A percentile compares a stretch with the other conserved stretches of the same genome.
Conservation (phyloP, 1,140 invertebrate genomes). For the Drosophila pachea region DNA sequence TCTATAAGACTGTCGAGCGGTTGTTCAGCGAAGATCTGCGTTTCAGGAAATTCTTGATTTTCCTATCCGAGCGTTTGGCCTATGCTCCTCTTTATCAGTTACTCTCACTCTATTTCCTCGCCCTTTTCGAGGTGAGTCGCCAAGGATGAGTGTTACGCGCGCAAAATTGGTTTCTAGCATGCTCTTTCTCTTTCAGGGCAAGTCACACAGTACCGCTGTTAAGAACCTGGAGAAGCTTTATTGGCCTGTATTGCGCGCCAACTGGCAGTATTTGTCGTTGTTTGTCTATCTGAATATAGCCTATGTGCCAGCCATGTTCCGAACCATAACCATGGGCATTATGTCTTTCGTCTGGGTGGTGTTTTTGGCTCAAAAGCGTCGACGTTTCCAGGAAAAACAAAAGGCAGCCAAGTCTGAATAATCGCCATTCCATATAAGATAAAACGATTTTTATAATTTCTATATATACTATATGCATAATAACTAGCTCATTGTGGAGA, state of each 20-base stretch:
- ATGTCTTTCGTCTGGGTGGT: conserved; percentile 86
- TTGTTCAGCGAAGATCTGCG: conserved; percentile 68
- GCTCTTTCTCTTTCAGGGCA: conserved; percentile 79
- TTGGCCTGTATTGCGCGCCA: conserved; percentile 82
- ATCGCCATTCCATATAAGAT: conserved; percentile 7
- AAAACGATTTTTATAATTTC: conserved; percentile 17
- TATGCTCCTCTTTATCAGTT: conserved; percentile 85
- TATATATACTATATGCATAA: conserved; percentile 7
- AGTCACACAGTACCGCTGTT: conserved; percentile 82
- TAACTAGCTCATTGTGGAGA: conserved; percentile 34
- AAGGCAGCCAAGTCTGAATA: conserved; percentile 51
- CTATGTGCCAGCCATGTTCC: conserved; percentile 85
- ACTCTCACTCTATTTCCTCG: conserved; percentile 84
- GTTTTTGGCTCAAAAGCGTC: conserved; percentile 82
- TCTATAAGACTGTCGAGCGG: conserved; percentile 83
- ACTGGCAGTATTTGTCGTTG: conserved; percentile 86
- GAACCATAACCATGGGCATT: conserved; percentile 84
- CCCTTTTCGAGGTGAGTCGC: conserved; percentile 82
- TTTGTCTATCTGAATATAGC: conserved; percentile 85
- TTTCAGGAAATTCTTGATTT: conserved; percentile 72
- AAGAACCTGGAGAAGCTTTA: conserved; percentile 83
- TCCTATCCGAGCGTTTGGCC: conserved; percentile 84
- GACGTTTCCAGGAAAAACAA: conserved; percentile 69
- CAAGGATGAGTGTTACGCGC: neutral
- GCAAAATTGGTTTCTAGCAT: neutral